Evolutionary conservation across 2,797 vertebrate genomes (phyloP), one percentile per base, ranked within the genome.

Genomic region (Spondyliosoma cantharus): DNA sequence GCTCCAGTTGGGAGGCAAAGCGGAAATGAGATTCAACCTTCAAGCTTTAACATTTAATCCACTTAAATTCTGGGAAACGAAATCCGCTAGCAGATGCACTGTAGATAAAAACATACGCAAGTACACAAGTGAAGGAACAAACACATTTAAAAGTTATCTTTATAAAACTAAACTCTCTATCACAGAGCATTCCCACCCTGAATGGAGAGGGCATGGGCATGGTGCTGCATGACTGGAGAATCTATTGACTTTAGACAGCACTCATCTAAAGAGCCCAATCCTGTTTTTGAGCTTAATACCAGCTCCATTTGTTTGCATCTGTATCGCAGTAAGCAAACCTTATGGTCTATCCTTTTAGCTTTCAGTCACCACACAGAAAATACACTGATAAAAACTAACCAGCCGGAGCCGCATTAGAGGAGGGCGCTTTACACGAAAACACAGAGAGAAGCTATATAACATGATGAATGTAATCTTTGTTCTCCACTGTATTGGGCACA

Each of bases 391-490:
- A 60, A 66, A n/a, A 37, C 14, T 62, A 27, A 14, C 42, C 15
- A 43, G 57, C 15, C 15, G 62, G 54, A 73, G 73, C 71, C 46
- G 59, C 29, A 16, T 1, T 62, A 59, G 76, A 73, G 71, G 62
- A 68, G 17, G 58, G 58, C 60, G 76, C 62, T 66, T 77, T 29
- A 61, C 65, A 37, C 74, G 68, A 75, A 74, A 71, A 84, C 87
- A 46, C 45, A 82, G 79, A 71, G 67, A 62, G 22, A 61, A 64
- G 71, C 80, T 77, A 46, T 48, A 42, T 59, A 72, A 80, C 73
- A 20, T 50, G 68, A 56, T 92, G 85, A 94, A 93, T 90, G 87
- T 78, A 70, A 80, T 76, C 90, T 90, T 92, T 93, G 91, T 93
- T 90, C 81, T 79, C 63, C 43, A 3, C 59, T 68, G 78, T 45